phyloP scores from a whole-genome alignment of 2,888 invertebrate genomes.

The Agrotis segetum region DNA sequence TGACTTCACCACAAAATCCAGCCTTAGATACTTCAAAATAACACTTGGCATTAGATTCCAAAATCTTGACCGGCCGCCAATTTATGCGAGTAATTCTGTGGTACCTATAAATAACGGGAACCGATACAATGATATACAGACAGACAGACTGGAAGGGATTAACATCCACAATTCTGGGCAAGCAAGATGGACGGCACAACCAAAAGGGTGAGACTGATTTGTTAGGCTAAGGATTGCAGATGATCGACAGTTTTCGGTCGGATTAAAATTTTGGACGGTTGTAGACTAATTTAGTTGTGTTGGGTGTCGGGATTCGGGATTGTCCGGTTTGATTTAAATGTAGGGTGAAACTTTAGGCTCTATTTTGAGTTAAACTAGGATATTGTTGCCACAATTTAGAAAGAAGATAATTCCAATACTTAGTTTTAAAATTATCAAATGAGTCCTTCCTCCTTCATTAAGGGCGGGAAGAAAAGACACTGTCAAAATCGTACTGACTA shows the following conservation, averaged over 20 bases:
- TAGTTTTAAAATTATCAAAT: too few relatives aligned
- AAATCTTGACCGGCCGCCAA: constrained; percentile 53
- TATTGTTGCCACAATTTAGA: too few relatives aligned
- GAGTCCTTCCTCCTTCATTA: too few relatives aligned
- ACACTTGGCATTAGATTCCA: constrained; percentile 36
- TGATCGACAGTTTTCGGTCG: constrained; percentile 48
- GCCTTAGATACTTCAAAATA: background rate
- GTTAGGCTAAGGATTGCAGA: constrained; percentile 36
- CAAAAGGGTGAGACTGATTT: constrained; percentile 61
- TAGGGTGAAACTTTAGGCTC: background rate
- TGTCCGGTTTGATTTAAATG: background rate
- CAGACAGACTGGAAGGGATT: constrained; percentile 60
- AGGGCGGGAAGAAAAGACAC: too few relatives aligned
- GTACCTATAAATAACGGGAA: constrained; percentile 60
- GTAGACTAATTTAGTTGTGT: constrained; percentile 1
- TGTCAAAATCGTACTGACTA: too few relatives aligned
- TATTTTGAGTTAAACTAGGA: too few relatives aligned
- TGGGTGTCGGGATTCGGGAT: too few relatives aligned
- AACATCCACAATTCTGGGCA: constrained; percentile 56
- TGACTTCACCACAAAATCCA: background rate
- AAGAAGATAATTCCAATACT: too few relatives aligned
- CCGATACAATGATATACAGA: constrained; percentile 63
- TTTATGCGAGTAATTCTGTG: constrained; percentile 54
- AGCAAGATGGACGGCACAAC: constrained; percentile 60
- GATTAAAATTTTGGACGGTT: constrained; percentile 33